Conservation (phyloP, 2,888 invertebrate species). For the Parnassius orleans region DNA sequence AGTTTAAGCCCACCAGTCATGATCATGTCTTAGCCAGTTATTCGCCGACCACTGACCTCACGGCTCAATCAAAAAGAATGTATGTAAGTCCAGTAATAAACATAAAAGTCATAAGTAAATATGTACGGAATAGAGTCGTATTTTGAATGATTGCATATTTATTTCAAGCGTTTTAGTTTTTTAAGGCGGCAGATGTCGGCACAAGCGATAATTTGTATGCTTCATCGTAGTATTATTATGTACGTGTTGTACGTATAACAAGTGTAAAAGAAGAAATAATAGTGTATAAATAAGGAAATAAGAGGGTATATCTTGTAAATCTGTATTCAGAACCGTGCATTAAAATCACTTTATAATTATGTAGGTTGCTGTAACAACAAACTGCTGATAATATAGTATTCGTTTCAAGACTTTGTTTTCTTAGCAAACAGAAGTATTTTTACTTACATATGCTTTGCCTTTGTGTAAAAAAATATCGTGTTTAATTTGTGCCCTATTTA, state of each 20-base stretch:
- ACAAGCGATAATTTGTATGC: constrained; percentile 77
- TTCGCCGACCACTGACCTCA: constrained; percentile 77
- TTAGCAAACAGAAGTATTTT: neutral
- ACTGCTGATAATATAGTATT: constrained; percentile 17
- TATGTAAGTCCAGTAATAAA: constrained; percentile 31
- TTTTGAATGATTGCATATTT: constrained; percentile 31
- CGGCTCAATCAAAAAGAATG: constrained; percentile 50
- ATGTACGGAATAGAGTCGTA: constrained; percentile 31
- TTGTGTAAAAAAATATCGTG: too few species aligned
- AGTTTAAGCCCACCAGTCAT: constrained; percentile 78
- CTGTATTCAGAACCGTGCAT: constrained; percentile 44
- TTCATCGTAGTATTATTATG: constrained; percentile 75
- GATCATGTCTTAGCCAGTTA: constrained; percentile 79
- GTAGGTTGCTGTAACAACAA: constrained; percentile 24
- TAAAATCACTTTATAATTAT: constrained; percentile 51
- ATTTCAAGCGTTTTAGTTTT: constrained; percentile 54
- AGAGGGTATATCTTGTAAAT: constrained; percentile 61
- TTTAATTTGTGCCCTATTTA: too few species aligned
- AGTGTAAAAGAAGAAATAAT: constrained; percentile 63
- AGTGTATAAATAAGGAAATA: constrained; percentile 64
- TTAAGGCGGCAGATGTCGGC: constrained; percentile 59
- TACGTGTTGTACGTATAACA: constrained; percentile 72
- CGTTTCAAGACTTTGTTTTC: constrained; percentile 9
- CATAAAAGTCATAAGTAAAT: constrained; percentile 39
- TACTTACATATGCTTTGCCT: too few species aligned